Base-by-base conservation (phyloP, 2,888 invertebrate genomes). In the Galeruca laticollis region DNA sequence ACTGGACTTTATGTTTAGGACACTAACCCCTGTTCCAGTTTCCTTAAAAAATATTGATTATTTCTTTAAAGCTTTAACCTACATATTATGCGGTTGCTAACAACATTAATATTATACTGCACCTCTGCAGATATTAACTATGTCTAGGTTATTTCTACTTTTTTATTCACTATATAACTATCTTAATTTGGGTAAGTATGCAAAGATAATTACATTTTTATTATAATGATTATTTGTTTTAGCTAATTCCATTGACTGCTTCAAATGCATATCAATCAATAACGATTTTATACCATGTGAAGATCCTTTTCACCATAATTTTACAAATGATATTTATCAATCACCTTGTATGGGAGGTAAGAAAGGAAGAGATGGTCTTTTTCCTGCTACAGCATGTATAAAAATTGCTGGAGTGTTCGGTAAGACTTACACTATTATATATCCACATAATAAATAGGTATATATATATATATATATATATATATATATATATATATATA, bases 331-430 rank as follows among this genome's bases (percentile, higher is more conserved):
- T 76, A 92, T 96, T 86, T 88, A 95, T 78, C 94, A 97, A 86
- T 91, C 94, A 2, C 96, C 97, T 2, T 99, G 99, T 85, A 93
- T 95, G 92, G 97, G 97, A 0, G 97, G 97, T 0, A 88, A 97
- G 76, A 98, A 97, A 86, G 95, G 94, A 0, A 88, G 98, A 37
- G 92, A 96, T 81, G 99, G 98, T 0, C 87, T 96, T 10, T 99
- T 98, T 86, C 99, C 98, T 0, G 98, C 98, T 18, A 98, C 98
- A 0, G 94, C 97, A 56, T 99, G 99, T 84, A 94, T 99, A 80
- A 99, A 99, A 88, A 93, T 99, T 74, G 93, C 93, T 71, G 98
- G 98, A 31, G 89, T 92, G 75, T 95, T 95, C 84, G 94, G 98
- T 98, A 86, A 87, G 87, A 79, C 43, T 40, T 20, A 43, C 43